phyloP scores from a whole-genome alignment of 1,140 invertebrate genomes.

The Drosophila melanica region DNA sequence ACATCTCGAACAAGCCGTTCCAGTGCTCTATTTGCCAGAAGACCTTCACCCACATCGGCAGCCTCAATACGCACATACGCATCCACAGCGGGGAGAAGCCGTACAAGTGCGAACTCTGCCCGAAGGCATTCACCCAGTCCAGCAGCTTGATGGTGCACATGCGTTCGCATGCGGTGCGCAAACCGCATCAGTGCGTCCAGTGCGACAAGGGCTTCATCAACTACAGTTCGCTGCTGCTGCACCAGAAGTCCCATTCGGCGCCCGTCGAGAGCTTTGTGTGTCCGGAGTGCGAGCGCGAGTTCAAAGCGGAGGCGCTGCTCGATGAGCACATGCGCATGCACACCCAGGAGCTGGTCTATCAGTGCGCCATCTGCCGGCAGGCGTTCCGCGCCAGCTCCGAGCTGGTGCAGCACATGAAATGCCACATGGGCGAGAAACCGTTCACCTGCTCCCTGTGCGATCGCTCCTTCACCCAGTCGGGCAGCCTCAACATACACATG shows the following conservation, averaged over 20 bases:
- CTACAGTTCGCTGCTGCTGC: slow-evolving; percentile 74
- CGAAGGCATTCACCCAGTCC: slow-evolving; percentile 89
- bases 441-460: slow-evolving; percentile 88
- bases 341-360: slow-evolving; percentile 80
- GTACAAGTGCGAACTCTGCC: slow-evolving; percentile 83
- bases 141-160: slow-evolving; percentile 89
- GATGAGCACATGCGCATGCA: slow-evolving; percentile 82
- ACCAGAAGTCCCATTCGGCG: slow-evolving; percentile 73
- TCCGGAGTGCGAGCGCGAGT: slow-evolving; percentile 77
- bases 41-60: slow-evolving; percentile 88
- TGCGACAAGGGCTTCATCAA: slow-evolving; percentile 85
- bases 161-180: slow-evolving; percentile 88
- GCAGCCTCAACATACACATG: slow-evolving; percentile 90
- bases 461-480: slow-evolving; percentile 89
- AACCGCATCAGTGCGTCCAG: slow-evolving; percentile 87
- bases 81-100: slow-evolving; percentile 87
- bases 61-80: slow-evolving; percentile 92
- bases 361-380: slow-evolving; percentile 87
- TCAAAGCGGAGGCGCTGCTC: slow-evolving; percentile 76
- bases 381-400: slow-evolving; percentile 86
- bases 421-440: slow-evolving; percentile 85
- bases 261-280: slow-evolving; percentile 70
- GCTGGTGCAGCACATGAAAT: slow-evolving; percentile 87
- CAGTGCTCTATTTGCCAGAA: slow-evolving; percentile 84
- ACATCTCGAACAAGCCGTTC: slow-evolving; percentile 86